Conservation (phyloP, 2,113 vertebrate species). For the Rhineura floridana region DNA sequence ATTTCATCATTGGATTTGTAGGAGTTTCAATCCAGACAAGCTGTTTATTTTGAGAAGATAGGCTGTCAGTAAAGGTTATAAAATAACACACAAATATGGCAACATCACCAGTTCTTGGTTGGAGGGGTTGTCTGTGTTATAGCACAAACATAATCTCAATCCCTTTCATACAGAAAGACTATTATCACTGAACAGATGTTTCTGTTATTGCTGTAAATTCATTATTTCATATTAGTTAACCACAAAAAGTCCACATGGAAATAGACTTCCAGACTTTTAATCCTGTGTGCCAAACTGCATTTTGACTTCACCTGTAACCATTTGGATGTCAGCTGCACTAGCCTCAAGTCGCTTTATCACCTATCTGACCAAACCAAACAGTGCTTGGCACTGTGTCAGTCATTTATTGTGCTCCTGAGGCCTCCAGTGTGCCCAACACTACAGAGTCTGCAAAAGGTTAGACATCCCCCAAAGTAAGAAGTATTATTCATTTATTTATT, state of each 20-base stretch:
- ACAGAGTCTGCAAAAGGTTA: too few species aligned
- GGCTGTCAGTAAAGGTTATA: background rate
- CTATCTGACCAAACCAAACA: too few species aligned
- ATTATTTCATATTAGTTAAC: background rate
- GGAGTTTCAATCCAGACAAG: conserved; percentile 94
- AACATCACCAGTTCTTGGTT: background rate
- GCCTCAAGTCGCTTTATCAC: too few species aligned
- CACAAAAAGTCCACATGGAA: background rate
- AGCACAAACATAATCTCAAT: too few species aligned
- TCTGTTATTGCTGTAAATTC: background rate
- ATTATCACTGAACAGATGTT: background rate
- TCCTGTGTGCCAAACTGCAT: background rate
- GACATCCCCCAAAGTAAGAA: too few species aligned
- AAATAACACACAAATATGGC: background rate
- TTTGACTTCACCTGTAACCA: background rate
- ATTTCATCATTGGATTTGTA: conserved; percentile 90
- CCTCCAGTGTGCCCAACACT: background rate
- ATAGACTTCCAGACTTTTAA: background rate
- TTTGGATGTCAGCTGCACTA: background rate
- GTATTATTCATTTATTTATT: too few species aligned
- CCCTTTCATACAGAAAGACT: background rate
- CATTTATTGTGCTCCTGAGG: too few species aligned
- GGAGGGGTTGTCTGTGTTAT: too few species aligned
- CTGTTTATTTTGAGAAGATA: conserved; percentile 68
- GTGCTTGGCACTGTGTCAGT: too few species aligned